These are phyloP conservation scores for Achatina immaculata DNA, from an alignment of 1,140 invertebrate species.

Conservation along the genomic window DNA sequence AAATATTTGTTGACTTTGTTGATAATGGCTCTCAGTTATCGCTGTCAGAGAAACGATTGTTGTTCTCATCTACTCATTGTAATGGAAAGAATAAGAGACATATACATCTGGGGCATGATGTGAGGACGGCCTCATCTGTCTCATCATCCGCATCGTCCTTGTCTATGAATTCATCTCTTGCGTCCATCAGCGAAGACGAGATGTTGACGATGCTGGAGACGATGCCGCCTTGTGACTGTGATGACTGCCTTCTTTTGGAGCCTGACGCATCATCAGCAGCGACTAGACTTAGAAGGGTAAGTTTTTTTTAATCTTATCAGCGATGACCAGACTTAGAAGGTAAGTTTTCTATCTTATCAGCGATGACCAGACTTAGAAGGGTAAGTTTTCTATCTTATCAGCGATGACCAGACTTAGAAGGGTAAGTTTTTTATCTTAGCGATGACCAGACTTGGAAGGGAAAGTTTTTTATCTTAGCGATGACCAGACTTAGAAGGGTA, in stretches of 20 bases:
- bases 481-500: too few relatives aligned
- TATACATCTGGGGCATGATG: background rate
- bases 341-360: too few relatives aligned
- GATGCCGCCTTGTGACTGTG: conserved; percentile 48
- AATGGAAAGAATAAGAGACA: background rate
- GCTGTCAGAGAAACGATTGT: background rate
- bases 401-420: too few relatives aligned
- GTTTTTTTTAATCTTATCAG: too few relatives aligned
- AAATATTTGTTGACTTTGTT: background rate
- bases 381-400: too few relatives aligned
- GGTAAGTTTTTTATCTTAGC: too few relatives aligned
- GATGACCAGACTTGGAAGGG: too few relatives aligned
- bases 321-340: too few relatives aligned
- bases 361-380: too few relatives aligned
- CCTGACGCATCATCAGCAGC: background rate
- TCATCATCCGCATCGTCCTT: background rate
- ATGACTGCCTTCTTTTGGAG: conserved; percentile 44
- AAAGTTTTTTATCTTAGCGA: too few relatives aligned
- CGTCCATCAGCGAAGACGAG: conserved; percentile 41
- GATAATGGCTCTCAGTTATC: background rate
- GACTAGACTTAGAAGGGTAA: conserved; percentile 35
- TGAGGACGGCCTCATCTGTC: background rate
- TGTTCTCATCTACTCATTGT: background rate
- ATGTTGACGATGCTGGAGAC: conserved; percentile 38
- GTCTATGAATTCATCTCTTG: conserved; percentile 30